Conservation (phyloP, 35 echinoderm and acorn worm genomes). For the Holothuria glaberrima region DNA sequence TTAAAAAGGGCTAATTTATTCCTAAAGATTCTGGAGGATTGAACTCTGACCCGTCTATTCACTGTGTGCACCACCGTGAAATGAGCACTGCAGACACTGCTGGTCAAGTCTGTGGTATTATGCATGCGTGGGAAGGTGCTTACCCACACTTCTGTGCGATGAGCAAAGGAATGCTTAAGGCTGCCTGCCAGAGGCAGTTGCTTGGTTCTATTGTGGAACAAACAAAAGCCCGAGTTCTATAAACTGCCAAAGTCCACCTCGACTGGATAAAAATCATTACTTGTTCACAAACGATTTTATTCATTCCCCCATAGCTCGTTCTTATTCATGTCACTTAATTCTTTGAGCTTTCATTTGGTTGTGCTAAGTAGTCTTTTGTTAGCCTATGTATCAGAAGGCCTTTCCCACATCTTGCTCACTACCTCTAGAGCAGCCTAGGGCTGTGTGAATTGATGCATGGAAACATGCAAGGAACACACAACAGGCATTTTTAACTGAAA, state of each 20-base stretch:
- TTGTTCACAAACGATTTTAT: background rate
- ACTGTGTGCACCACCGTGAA: too few relatives aligned
- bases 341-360: background rate
- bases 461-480: conserved; percentile 6
- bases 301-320: background rate
- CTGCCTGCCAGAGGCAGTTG: too few relatives aligned
- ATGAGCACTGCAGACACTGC: too few relatives aligned
- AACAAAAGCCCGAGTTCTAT: background rate
- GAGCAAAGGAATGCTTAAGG: too few relatives aligned
- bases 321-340: conserved; percentile 8
- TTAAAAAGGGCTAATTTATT: too few relatives aligned
- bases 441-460: background rate
- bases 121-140: too few relatives aligned
- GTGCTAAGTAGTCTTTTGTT: conserved; percentile 4
- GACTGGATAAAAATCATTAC: background rate
- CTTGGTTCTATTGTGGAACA: too few relatives aligned
- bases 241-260: background rate
- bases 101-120: too few relatives aligned
- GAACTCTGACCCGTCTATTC: too few relatives aligned
- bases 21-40: too few relatives aligned
- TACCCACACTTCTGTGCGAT: too few relatives aligned
- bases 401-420: conserved; percentile 20
- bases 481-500: background rate
- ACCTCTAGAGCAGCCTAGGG: background rate
- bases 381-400: conserved; percentile 2